These are phyloP conservation scores for Xestia xanthographa DNA, from an alignment of 2,888 invertebrate species.

Conservation along the genomic window DNA sequence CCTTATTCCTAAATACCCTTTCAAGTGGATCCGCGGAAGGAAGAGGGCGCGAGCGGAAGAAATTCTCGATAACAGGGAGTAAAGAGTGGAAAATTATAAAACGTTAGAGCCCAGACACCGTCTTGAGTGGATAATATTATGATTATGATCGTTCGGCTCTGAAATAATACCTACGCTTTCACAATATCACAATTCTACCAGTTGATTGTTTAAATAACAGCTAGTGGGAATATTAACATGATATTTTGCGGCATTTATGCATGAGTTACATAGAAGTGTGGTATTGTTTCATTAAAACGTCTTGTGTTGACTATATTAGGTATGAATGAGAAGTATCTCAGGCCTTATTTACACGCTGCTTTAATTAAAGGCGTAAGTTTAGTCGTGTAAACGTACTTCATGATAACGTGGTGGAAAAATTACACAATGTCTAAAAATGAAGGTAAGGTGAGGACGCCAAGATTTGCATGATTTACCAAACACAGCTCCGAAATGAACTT, in stretches of 20 bases:
- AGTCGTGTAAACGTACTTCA: neutral
- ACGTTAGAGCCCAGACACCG: constrained; percentile 80
- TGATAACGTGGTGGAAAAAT: neutral
- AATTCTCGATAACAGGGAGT: constrained; percentile 86
- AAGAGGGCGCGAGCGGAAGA: constrained; percentile 87
- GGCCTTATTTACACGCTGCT: neutral
- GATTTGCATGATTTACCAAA: neutral
- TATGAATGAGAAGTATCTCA: neutral
- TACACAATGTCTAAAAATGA: neutral
- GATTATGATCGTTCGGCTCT: constrained; percentile 76
- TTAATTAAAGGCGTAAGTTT: neutral
- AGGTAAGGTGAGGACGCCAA: neutral
- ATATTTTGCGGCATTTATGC: constrained; percentile 31
- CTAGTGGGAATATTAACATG: constrained; percentile 44
- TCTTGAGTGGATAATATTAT: constrained; percentile 78
- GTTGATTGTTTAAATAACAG: constrained; percentile 46
- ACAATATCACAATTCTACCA: constrained; percentile 37
- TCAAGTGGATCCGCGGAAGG: constrained; percentile 85
- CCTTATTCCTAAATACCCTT: constrained; percentile 87
- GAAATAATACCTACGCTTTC: constrained; percentile 66
- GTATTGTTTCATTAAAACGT: constrained; percentile 3
- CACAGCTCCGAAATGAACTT: constrained; percentile 16
- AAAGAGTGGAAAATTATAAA: constrained; percentile 87
- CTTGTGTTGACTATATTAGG: constrained; percentile 13
- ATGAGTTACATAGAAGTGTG: constrained; percentile 1